A percentile compares a stretch with the other conserved stretches of the same genome.
These are phyloP conservation scores for Bombus picipes DNA, from an alignment of 1,140 invertebrate genomes.

Conservation along the genomic window DNA sequence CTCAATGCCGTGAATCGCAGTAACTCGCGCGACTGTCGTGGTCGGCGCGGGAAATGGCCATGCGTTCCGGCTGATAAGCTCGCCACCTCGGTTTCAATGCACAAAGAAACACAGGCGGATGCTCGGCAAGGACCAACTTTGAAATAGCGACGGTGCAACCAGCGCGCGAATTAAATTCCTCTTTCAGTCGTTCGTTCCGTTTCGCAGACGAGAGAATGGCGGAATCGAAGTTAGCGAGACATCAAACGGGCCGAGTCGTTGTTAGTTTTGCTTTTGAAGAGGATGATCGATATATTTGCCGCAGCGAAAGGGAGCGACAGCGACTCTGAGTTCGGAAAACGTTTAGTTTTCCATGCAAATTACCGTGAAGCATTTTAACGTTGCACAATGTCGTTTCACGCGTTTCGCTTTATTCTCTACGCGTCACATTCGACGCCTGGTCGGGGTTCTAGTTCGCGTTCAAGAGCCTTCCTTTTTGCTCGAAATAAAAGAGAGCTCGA, in stretches of 20 bases:
- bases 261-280: not conserved
- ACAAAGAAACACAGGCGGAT: not conserved
- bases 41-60: not conserved
- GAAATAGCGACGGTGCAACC: not conserved
- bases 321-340: not conserved
- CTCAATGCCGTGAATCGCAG: conserved; percentile 6
- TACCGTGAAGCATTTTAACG: not conserved
- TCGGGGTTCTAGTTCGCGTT: not conserved
- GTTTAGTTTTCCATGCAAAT: not conserved
- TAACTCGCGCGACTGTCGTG: not conserved
- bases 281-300: not conserved
- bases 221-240: not conserved
- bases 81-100: not conserved
- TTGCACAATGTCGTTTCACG: not conserved
- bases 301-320: not conserved
- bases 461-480: not conserved
- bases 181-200: not conserved
- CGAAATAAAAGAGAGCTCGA: too few relatives aligned
- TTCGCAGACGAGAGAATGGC: not conserved
- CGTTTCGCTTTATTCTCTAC: not conserved
- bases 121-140: not conserved
- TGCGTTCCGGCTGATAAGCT: not conserved
- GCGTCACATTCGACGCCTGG: not conserved
- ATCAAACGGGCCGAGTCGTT: not conserved
- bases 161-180: not conserved